Evolutionary conservation across 1,140 invertebrate genomes (phyloP).

Genomic region (Hestina assimilis): DNA sequence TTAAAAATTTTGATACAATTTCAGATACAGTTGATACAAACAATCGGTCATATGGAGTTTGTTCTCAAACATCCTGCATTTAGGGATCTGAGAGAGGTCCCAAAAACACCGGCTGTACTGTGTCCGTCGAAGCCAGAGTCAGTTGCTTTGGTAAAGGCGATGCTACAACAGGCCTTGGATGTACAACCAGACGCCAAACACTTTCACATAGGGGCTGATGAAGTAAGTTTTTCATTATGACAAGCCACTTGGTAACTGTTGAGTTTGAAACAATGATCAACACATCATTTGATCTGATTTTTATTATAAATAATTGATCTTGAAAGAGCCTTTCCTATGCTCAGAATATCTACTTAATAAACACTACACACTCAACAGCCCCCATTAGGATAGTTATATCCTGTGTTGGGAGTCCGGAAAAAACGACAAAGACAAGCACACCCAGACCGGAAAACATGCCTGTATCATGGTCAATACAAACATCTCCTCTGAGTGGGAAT

Average conservation of each 20-base stretch:
- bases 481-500: no score
- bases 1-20: conserved; percentile 23
- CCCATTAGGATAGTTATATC: no score
- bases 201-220: conserved; percentile 90
- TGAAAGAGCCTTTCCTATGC: no score
- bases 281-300: conserved; percentile 1
- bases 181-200: conserved; percentile 77
- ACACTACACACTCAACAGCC: no score
- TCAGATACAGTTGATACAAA: conserved; percentile 93
- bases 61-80: conserved; percentile 91
- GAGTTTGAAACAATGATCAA: no score
- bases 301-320: no score
- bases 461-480: no score
- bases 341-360: no score
- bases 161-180: conserved; percentile 88
- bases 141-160: conserved; percentile 83
- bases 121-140: conserved; percentile 89
- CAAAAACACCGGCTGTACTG: conserved; percentile 88
- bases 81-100: conserved; percentile 86
- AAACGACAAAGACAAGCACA: no score
- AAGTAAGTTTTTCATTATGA: conserved; percentile 80
- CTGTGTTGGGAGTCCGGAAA: no score
- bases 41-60: conserved; percentile 97
- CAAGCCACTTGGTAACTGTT: no score
- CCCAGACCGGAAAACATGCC: no score